These are phyloP conservation scores for Chionomys nivalis DNA, from an alignment of 2,113 vertebrate species.

Conservation along the genomic window DNA sequence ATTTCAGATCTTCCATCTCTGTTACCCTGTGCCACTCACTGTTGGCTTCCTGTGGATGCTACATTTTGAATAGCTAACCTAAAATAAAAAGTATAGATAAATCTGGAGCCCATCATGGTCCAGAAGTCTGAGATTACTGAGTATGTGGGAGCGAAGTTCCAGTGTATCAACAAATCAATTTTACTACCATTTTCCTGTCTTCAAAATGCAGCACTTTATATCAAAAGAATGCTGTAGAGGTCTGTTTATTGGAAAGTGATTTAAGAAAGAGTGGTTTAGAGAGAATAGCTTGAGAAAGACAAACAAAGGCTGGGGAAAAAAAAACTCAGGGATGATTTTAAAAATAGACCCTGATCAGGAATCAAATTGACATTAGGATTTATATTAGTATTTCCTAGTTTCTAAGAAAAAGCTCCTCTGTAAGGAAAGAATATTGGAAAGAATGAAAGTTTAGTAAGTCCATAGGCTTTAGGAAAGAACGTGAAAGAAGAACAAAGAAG, in stretches of 20 bases:
- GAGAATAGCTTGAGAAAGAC: slow-evolving; percentile 44
- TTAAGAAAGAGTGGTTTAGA: slow-evolving; percentile 45
- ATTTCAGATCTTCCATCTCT: not conserved
- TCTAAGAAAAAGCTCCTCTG: not conserved
- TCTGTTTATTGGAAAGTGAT: slow-evolving; percentile 58
- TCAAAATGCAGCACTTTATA: slow-evolving; percentile 45
- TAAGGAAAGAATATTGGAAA: not conserved
- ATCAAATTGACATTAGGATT: slow-evolving; percentile 48
- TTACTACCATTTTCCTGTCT: slow-evolving; percentile 57
- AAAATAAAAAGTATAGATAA: not conserved
- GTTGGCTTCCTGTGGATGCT: not conserved
- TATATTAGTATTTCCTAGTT: slow-evolving; percentile 42
- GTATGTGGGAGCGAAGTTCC: not conserved
- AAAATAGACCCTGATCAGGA: slow-evolving; percentile 43
- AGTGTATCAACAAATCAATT: slow-evolving; percentile 64
- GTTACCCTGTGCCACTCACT: not conserved
- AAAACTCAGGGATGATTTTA: slow-evolving; percentile 56
- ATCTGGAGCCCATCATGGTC: not conserved
- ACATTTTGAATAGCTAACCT: not conserved
- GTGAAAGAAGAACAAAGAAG: not conserved
- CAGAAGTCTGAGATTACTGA: slow-evolving; percentile 42
- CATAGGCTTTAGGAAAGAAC: not conserved
- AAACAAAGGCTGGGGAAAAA: slow-evolving; percentile 51
- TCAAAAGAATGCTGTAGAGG: slow-evolving; percentile 37
- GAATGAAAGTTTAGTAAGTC: not conserved